A percentile compares a stretch with the other conserved stretches of the same genome.
Evolutionary conservation across 2,888 invertebrate species (phyloP).

Genomic region (Suillia variegata): DNA sequence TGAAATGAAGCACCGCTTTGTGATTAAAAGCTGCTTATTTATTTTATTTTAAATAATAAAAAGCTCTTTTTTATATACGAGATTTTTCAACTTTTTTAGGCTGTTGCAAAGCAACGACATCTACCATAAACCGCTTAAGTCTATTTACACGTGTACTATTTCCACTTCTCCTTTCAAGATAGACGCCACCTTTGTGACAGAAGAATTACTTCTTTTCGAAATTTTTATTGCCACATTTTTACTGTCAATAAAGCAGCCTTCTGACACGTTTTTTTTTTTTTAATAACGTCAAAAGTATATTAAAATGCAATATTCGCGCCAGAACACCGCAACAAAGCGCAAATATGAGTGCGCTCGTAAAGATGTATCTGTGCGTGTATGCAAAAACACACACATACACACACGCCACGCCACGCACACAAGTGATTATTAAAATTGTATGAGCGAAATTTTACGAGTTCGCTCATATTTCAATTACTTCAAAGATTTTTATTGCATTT

Average conservation of each 20-base stretch:
- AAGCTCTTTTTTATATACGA: no score
- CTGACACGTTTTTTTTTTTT: no score
- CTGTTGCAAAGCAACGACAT: no score
- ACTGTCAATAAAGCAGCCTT: constrained; percentile 3
- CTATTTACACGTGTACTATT: no score
- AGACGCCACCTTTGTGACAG: no score
- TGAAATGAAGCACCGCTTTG: no score
- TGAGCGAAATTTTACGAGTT: constrained; percentile 1
- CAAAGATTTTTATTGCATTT: background rate
- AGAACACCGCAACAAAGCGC: background rate
- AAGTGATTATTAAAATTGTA: background rate
- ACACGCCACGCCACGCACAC: constrained; percentile 5
- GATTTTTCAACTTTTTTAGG: no score
- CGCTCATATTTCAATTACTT: background rate
- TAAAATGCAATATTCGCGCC: background rate
- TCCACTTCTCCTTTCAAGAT: no score
- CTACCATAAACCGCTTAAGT: no score
- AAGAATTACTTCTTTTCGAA: no score
- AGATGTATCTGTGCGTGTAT: background rate
- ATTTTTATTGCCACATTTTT: constrained; percentile 34
- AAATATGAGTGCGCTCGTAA: background rate
- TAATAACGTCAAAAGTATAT: background rate
- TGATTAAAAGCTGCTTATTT: no score
- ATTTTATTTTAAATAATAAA: no score
- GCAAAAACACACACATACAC: constrained; percentile 16